Percentiles rank a stretch among this genome's conserved stretches.
Evolutionary conservation across 2,888 invertebrate genomes (phyloP).

Genomic region (Clepsis dumicolana): DNA sequence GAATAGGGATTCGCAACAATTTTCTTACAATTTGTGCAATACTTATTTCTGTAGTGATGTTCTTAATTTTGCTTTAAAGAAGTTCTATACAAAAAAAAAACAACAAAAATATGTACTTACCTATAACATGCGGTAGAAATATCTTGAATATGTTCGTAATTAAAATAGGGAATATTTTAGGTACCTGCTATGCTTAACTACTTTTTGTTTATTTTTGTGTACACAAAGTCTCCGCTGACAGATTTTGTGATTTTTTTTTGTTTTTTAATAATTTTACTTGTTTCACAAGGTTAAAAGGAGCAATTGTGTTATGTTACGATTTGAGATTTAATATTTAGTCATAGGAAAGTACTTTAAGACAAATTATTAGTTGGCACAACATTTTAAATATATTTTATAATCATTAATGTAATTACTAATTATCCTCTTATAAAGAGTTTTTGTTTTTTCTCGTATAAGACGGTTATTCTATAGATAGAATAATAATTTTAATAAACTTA

Average conservation of each 20-base stretch:
- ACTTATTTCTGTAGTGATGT: too few relatives aligned
- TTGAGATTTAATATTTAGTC: not conserved
- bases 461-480: slow-evolving; percentile 26
- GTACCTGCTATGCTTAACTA: too few relatives aligned
- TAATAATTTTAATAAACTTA: slow-evolving; percentile 20
- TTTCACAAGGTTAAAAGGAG: not conserved
- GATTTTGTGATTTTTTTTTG: not conserved
- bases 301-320: not conserved
- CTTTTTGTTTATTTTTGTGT: too few relatives aligned
- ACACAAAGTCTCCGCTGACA: too few relatives aligned
- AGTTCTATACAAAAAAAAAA: too few relatives aligned
- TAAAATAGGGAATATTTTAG: too few relatives aligned
- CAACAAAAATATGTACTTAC: too few relatives aligned
- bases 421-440: slow-evolving; percentile 13
- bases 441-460: slow-evolving; percentile 4
- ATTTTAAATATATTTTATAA: slow-evolving; percentile 33
- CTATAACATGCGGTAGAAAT: too few relatives aligned
- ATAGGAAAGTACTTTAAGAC: slow-evolving; percentile 3
- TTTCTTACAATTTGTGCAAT: not conserved
- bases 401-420: slow-evolving; percentile 3
- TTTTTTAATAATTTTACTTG: not conserved
- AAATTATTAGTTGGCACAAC: slow-evolving; percentile 47
- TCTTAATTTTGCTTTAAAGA: too few relatives aligned
- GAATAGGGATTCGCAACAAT: too few relatives aligned
- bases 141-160: too few relatives aligned